Base-by-base conservation (phyloP, 2,113 vertebrate species). In the Synodontis membranacea region DNA sequence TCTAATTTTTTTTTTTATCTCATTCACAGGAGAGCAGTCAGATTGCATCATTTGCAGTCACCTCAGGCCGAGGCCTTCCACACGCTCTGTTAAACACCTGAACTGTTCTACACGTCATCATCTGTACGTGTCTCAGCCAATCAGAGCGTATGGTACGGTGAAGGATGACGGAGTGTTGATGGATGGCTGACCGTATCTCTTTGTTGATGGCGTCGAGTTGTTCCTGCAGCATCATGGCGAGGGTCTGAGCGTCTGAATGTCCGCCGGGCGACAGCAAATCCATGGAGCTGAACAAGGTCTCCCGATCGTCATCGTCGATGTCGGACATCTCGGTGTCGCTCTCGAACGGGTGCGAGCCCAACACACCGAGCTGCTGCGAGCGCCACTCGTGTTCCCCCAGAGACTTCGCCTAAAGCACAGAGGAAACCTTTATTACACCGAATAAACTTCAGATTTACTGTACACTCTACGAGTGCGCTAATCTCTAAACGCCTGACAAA, bases 201-300 rank as follows among this genome's bases (percentile, higher is more conserved):
- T 98, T 99, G 94, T 99, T 99, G 91, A 99, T 99, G 39, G 98
- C 98, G 92, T 99, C 98, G 80, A 99, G 90, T 89, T 99, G 98
- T 88, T 99, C 98, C 90, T 99, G 98, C 92, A 99, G 96, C 98
- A 99, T 99, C 97, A 99, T 98, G 88, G 98, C 98, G 86, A 99
- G 93, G 0, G 98, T 99, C 89, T 99, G 98, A 39, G 98, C 98
- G 80, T 99, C 98, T 0, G 98, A 99, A 94, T 99, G 98, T 34
- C 98, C 98, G 0, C 97, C 93, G 70, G 98, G 98, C 39, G 98
- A 99, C 46, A 99, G 96, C 87, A 99, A 94, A 92, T 99, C 98
- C 97, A 99, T 98, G 83, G 98, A 99, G 92, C 98, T 99, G 92
- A 99, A 99, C 91, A 99, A 90, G 0, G 98, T 99, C 92, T 99